Base-by-base conservation (phyloP, 2,797 vertebrate species). In the Chelidonichthys spinosus region DNA sequence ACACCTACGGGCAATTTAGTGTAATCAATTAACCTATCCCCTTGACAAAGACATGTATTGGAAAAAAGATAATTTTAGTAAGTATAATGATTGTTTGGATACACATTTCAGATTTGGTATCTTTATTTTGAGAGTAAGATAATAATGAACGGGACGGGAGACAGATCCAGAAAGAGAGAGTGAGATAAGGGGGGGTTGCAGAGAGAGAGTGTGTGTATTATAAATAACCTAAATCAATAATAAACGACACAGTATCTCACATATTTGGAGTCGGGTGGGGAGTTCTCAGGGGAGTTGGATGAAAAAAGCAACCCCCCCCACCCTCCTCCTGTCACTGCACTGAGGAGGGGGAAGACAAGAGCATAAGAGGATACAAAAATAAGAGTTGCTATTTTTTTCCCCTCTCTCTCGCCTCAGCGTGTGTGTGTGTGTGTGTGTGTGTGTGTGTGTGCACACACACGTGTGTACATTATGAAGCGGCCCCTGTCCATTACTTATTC, bases 181-280 rank as follows among this genome's bases (percentile, higher is more conserved):
- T 63, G 74, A 15, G 36, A 49, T 40, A 62, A 32, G 42, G 52
- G 36, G 42, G 52, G 15, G 36, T 11, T 9, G 8, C 15, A 62
- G 58, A 58, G 52, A 52, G 59, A 67, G 75, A 65, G 81, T 86
- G 89, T 68, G 81, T 86, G 89, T 90, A 92, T 94, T 94, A 94
- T 94, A 95, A 94, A 95, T 92, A 93, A 92, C 88, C 78, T 81
- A 53, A 93, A 94, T 95, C 92, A 95, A 94, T 95, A 94, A 95
- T 93, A 90, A 92, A 95, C 81, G 87, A 94, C 89, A 87, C 68
- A 43, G 81, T 90, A 92, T 89, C 93, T 93, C 84, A 92, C 90
- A 90, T 91, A 92, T 93, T 92, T 93, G 82, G 89, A 93, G 86
- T 90, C 74, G 49, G 47, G 71, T 88, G 74, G 87, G 79, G 64